Conservation (phyloP, 2,888 invertebrate genomes). For the Melipona beecheii region DNA sequence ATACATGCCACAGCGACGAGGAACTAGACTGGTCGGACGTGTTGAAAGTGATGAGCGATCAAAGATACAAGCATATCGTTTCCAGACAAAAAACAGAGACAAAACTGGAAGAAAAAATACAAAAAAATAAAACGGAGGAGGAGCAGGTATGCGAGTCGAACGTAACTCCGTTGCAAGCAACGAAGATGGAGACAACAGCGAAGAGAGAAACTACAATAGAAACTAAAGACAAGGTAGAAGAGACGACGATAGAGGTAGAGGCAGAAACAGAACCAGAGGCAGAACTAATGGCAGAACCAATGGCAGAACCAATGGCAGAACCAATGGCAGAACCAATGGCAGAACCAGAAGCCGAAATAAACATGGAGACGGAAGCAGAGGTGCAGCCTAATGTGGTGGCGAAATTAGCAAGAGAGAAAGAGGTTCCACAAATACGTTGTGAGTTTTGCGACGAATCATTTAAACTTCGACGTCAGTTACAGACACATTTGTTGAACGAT, state of each 20-base stretch:
- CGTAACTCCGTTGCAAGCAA: background rate
- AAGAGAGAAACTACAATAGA: background rate
- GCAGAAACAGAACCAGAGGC: background rate
- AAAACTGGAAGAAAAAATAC: background rate
- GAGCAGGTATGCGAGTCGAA: background rate
- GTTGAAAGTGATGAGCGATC: slow-evolving; percentile 49
- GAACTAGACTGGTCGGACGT: slow-evolving; percentile 62
- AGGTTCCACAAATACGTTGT: slow-evolving; percentile 28
- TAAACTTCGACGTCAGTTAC: slow-evolving; percentile 37
- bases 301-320: background rate
- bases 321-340: background rate
- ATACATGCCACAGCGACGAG: slow-evolving; percentile 59
- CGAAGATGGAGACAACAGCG: too few relatives aligned
- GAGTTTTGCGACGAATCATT: slow-evolving; percentile 51
- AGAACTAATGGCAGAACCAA: background rate
- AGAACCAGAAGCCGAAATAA: background rate
- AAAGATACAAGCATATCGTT: background rate
- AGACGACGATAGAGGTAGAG: background rate
- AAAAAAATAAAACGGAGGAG: background rate
- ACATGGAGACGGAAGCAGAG: background rate
- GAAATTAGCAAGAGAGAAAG: background rate
- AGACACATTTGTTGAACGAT: slow-evolving; percentile 41
- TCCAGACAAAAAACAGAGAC: background rate
- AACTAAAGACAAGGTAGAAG: background rate
- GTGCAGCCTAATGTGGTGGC: too few relatives aligned